Base-by-base conservation (phyloP, 1,140 invertebrate genomes). In the Araneus ventricosus region DNA sequence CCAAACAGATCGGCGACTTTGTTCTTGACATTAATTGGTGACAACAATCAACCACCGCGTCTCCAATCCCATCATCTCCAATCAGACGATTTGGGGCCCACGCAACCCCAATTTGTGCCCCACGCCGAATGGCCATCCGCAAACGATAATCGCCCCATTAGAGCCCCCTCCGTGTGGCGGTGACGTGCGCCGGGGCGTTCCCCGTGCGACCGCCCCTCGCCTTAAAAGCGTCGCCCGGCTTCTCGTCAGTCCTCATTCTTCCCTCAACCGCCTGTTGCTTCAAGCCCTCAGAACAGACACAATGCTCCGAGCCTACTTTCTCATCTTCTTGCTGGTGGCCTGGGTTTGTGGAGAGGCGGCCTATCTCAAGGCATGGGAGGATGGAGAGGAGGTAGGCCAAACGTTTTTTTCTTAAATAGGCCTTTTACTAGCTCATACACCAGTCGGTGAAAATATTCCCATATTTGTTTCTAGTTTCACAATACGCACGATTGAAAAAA, bases 291-390 rank as follows among this genome's bases (percentile, higher is more conserved):
- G 27, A 75, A 30, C 39, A 41, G 22, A 30, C 57, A 61, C 30
- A 41, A 90, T 90, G 89, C 34, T 90, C 6, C 41, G 52, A 82
- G 22, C 57, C 17, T 82, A 39, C 52, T 10, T 90, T 30, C 34
- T 90, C 79, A 41, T 75, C 52, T 84, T 90, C 30, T 30, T 90
- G 10, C 10, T 90, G 45, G 52, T 90, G 34, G 52, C 75, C 41
- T 90, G 89, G 79, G 89, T 90, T 10, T 61, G 79, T 22, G 75
- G 89, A 61, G 79, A 84, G 79, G 27, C 88, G 27, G 89, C 89
- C 37, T 90, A 90, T 24, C 34, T 82, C 75, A 90, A 90, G 57
- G 57, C 70, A 3, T 90, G 70, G 52, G 89, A 90, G 24, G 89
- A 90, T 34, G 89, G 89, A 59, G 89, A 90, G 22, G 89, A 90